Conservation (phyloP, 2,113 vertebrate genomes). For the Austrofundulus limnaeus region DNA sequence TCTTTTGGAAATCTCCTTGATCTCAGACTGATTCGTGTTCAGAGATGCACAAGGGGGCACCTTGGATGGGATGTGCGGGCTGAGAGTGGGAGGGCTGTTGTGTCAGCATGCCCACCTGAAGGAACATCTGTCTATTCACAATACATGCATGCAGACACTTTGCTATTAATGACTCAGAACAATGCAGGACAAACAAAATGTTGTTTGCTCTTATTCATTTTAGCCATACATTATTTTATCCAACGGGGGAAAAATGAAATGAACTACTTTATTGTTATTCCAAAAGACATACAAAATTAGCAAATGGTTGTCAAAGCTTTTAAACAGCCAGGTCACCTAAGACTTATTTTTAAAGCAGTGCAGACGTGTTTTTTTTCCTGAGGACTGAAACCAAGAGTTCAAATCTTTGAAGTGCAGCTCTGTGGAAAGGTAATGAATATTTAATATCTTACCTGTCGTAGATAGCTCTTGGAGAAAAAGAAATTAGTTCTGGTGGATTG, state of each 20-base stretch:
- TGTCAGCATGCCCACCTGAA: constrained; percentile 76
- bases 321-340: too few species aligned
- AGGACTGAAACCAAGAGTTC: too few species aligned
- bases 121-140: constrained; percentile 74
- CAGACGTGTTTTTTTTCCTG: too few species aligned
- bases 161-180: constrained; percentile 23
- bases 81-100: constrained; percentile 48
- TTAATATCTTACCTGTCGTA: neutral
- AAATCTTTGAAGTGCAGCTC: too few species aligned
- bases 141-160: constrained; percentile 11
- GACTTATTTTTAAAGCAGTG: too few species aligned
- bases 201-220: neutral
- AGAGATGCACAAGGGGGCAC: constrained; percentile 68
- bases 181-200: neutral
- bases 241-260: too few species aligned
- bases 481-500: too few species aligned
- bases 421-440: neutral
- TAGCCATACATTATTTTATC: too few species aligned
- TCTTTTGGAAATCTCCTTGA: constrained; percentile 49
- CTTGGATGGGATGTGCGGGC: constrained; percentile 58
- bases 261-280: neutral
- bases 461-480: neutral
- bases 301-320: too few species aligned
- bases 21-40: constrained; percentile 66
- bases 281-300: neutral